Percentiles rank a stretch among this genome's conserved stretches.
Evolutionary conservation across 1,140 invertebrate species (phyloP).

Genomic region (Nixonia krombeini): DNA sequence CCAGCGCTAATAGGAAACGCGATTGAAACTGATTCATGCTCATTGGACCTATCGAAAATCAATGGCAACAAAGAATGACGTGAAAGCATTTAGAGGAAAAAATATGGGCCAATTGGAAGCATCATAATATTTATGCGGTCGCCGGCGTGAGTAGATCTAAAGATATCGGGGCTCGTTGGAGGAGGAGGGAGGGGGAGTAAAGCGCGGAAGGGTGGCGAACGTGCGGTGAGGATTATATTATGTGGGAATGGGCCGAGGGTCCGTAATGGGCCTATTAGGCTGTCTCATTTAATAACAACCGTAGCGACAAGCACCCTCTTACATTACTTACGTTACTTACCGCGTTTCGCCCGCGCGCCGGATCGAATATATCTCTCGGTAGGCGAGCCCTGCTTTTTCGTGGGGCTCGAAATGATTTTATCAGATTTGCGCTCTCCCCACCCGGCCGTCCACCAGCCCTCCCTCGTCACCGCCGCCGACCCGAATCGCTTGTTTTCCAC

Average conservation of each 20-base stretch:
- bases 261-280: constrained; percentile 72
- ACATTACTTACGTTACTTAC: constrained; percentile 67
- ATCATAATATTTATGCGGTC: constrained; percentile 31
- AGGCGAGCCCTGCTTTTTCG: constrained; percentile 44
- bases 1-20: too few relatives aligned
- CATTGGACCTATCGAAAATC: too few relatives aligned
- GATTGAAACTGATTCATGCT: too few relatives aligned
- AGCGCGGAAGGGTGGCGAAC: constrained; percentile 44
- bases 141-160: constrained; percentile 45
- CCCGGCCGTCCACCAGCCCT: too few relatives aligned
- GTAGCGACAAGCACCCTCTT: constrained; percentile 68
- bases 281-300: constrained; percentile 73
- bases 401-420: constrained; percentile 69
- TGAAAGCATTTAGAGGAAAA: too few relatives aligned
- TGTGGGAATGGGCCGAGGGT: constrained; percentile 66
- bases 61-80: too few relatives aligned
- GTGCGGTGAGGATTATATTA: constrained; percentile 70
- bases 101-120: too few relatives aligned
- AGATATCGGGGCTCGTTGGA: too few relatives aligned
- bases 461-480: constrained; percentile 50
- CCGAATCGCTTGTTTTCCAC: constrained; percentile 71
- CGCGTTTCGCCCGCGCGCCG: constrained; percentile 31
- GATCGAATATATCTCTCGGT: constrained; percentile 56
- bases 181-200: too few relatives aligned
- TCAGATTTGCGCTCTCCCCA: constrained; percentile 65